Base-by-base conservation (phyloP, 2,113 vertebrate genomes). In the Halcyon senegalensis region DNA sequence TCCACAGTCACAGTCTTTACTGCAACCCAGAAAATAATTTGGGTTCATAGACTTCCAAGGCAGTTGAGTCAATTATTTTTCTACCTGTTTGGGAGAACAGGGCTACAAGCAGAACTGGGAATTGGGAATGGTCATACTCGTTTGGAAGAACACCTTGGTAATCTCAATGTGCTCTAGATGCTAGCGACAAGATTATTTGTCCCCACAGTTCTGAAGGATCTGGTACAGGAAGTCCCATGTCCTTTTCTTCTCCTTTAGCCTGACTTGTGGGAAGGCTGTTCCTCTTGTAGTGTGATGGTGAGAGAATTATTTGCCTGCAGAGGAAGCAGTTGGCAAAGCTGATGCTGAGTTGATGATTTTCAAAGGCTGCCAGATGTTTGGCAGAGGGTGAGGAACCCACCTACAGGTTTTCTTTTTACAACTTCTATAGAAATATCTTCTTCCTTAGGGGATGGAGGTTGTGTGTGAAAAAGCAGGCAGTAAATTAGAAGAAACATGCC, bases 391-490 rank as follows among this genome's bases (percentile, higher is more conserved):
- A 78, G 60, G 35, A 93, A 25, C 68, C 25, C 68, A 86, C 41
- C 41, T 76, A 50, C 21, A 60, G 21, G 33, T 80, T 88, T 82
- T 80, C 50, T 68, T 69, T 74, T 50, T 51, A 43, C 31, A 68
- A 3, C 55, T 72, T 70, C 50, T 83, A 39, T 33, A 73, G 69
- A 50, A 79, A n/a, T 30, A 77, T 58, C 37, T 74, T 74, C 48
- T 66, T 94, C 58, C 73, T 33, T 59, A 20, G 59, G 21, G 28
- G 35, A 24, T 90, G 66, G 80, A 55, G 56, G 11, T 16, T n/a
- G 12, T 23, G 48, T 89, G 37, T 89, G 91, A 92, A 89, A 84
- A 95, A 86, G 68, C 72, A 92, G 59, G 46, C 64, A 90, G 83
- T 43, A 75, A 75, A 87, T 46, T 18, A 91, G 37, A 90, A 88